phyloP scores from a whole-genome alignment of 30 jellyfish, hydroid and myxozoan species.

The Chironex yamaguchii region DNA sequence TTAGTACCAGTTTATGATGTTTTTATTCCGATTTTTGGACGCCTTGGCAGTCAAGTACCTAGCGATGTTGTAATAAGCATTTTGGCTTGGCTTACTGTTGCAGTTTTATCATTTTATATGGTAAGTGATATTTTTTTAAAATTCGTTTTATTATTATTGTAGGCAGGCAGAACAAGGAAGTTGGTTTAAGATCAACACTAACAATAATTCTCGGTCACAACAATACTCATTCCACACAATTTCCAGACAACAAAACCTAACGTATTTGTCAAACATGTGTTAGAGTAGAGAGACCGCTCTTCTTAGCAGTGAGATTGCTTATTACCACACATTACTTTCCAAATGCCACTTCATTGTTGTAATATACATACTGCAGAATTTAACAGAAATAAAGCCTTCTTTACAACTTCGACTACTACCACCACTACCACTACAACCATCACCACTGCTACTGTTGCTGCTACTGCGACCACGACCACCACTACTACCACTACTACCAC shows the following conservation, averaged over 20 bases:
- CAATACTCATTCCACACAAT: too few species aligned
- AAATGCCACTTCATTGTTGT: too few species aligned
- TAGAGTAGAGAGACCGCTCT: too few species aligned
- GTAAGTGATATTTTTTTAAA: slow-evolving; percentile 50
- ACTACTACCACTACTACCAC: background rate
- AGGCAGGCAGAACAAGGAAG: too few species aligned
- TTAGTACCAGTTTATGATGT: slow-evolving; percentile 66
- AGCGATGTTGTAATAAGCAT: slow-evolving; percentile 84
- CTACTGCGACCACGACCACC: background rate
- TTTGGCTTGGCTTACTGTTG: slow-evolving; percentile 34
- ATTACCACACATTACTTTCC: too few species aligned
- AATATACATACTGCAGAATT: too few species aligned
- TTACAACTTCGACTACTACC: background rate
- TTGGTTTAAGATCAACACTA: too few species aligned
- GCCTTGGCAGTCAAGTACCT: slow-evolving; percentile 90
- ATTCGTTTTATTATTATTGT: too few species aligned
- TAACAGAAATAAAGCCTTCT: background rate
- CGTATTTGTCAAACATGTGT: too few species aligned
- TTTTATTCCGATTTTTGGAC: slow-evolving; percentile 90
- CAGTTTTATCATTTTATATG: slow-evolving; percentile 46
- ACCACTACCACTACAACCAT: background rate
- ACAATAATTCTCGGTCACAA: too few species aligned
- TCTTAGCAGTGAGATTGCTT: too few species aligned
- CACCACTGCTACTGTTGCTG: background rate
- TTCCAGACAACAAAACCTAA: too few species aligned